Conservation (phyloP, 2,113 vertebrate genomes). For the Epinephelus lanceolatus region DNA sequence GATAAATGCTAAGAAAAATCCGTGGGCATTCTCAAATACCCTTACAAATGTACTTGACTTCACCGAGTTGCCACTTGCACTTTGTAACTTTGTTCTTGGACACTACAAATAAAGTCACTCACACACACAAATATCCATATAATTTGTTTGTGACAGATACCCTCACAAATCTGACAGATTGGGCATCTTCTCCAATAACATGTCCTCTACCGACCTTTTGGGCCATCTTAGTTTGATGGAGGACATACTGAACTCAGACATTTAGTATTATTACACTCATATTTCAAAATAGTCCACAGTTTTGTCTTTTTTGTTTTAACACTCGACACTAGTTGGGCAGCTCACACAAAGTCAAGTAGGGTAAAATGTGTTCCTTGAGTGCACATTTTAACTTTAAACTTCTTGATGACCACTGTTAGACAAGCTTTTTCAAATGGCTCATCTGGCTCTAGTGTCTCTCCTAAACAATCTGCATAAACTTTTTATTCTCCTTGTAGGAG, state of each 20-base stretch:
- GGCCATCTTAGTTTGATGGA: neutral
- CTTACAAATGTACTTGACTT: constrained; percentile 1
- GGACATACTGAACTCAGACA: neutral
- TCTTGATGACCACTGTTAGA: neutral
- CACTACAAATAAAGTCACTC: neutral
- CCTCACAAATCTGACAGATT: neutral
- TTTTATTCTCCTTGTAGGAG: neutral
- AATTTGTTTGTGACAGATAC: neutral
- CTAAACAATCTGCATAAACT: neutral
- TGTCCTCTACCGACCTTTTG: neutral
- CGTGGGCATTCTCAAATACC: neutral
- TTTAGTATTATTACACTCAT: neutral
- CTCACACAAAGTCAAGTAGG: constrained; percentile 19
- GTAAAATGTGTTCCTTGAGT: neutral
- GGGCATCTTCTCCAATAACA: neutral
- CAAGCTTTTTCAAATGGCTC: neutral
- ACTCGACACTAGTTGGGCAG: neutral
- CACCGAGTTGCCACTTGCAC: neutral
- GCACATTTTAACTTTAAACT: neutral
- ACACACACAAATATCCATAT: neutral
- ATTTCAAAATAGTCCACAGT: neutral
- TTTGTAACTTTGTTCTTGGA: neutral
- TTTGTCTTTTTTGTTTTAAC: neutral
- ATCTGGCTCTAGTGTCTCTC: neutral
- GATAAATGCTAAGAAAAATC: constrained; percentile 22